Evolutionary conservation across 2,113 vertebrate genomes (phyloP).

Genomic region (Myiopsitta monachus): DNA sequence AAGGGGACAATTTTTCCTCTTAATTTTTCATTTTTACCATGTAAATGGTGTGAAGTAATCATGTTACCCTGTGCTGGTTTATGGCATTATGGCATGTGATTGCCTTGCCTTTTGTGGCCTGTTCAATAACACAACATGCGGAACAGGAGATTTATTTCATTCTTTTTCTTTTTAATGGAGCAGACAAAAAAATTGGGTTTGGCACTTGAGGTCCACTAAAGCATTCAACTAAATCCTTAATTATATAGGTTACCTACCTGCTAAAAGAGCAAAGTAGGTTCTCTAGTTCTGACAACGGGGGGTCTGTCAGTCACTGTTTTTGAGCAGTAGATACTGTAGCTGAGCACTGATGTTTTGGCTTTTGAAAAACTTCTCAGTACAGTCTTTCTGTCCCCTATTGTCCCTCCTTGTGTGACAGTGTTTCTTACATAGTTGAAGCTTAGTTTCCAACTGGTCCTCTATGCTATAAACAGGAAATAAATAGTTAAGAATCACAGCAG

Average conservation of each 20-base stretch:
- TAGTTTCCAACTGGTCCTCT: neutral
- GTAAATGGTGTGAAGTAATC: neutral
- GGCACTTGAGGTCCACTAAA: neutral
- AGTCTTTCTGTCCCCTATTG: neutral
- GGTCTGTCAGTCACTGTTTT: neutral
- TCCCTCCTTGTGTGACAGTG: neutral
- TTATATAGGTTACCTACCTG: neutral
- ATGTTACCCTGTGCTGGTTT: neutral
- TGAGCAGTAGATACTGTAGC: neutral
- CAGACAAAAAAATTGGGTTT: neutral
- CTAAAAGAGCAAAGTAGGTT: neutral
- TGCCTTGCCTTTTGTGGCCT: neutral
- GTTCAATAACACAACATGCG: neutral
- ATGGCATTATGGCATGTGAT: neutral
- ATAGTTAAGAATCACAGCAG: neutral
- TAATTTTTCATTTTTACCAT: conserved; percentile 17
- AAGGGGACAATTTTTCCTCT: neutral
- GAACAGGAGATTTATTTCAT: neutral
- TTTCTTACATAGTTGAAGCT: neutral
- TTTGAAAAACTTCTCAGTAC: neutral
- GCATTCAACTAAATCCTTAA: neutral
- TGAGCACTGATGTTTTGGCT: neutral
- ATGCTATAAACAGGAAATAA: neutral
- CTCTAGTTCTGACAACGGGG: neutral
- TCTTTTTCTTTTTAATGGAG: neutral